Conservation (phyloP, 2,797 vertebrate species). For the Emys orbicularis region DNA sequence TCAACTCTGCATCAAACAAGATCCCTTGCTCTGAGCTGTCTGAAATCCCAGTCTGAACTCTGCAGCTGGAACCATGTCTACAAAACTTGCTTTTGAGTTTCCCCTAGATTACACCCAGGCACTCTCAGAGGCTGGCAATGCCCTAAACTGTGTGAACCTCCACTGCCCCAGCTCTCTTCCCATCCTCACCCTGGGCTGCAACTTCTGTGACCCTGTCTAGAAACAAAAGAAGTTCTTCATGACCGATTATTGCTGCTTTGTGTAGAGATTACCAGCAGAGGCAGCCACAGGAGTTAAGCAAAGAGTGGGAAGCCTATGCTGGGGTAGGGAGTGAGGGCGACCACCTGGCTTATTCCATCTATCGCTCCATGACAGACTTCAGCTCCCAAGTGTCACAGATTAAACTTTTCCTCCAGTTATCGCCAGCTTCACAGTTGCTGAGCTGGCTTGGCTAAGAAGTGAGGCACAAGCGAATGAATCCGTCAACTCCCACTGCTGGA, state of each 20-base stretch:
- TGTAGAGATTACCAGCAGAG: background rate
- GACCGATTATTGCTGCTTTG: background rate
- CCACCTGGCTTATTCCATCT: background rate
- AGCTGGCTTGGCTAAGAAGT: slow-evolving; percentile 28
- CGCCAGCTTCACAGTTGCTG: background rate
- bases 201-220: background rate
- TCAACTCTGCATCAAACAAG: background rate
- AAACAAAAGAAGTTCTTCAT: background rate
- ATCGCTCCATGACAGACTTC: background rate
- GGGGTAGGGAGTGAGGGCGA: background rate
- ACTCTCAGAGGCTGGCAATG: background rate
- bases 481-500: background rate
- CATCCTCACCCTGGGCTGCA: background rate
- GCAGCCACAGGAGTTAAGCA: background rate
- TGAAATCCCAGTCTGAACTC: background rate
- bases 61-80: background rate
- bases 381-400: background rate
- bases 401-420: background rate
- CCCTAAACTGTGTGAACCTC: rapidly evolving
- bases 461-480: slow-evolving; percentile 15
- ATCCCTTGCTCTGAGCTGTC: background rate
- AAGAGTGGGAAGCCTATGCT: background rate
- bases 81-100: background rate
- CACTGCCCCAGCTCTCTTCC: background rate
- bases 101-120: rapidly evolving